A percentile compares a stretch with the other conserved stretches of the same genome.
Evolutionary conservation across 2,113 vertebrate genomes (phyloP).

Genomic region (Empidonax traillii): DNA sequence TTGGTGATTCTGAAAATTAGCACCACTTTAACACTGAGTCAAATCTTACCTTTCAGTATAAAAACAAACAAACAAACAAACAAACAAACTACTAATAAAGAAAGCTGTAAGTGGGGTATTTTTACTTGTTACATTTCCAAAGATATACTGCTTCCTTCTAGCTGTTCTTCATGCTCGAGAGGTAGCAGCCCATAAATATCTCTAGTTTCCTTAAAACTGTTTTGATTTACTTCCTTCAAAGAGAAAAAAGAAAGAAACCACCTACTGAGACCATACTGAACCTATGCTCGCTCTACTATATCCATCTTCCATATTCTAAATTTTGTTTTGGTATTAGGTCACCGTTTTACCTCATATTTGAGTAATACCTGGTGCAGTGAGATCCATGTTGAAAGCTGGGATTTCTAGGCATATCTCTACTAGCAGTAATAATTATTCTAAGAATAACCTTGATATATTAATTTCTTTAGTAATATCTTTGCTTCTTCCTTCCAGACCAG

Average conservation of each 20-base stretch:
- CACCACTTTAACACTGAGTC: background rate
- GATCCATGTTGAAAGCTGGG: background rate
- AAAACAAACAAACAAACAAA: background rate
- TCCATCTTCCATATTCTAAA: background rate
- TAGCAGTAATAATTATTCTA: background rate
- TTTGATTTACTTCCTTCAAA: conserved; percentile 36
- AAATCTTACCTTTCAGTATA: background rate
- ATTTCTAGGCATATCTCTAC: background rate
- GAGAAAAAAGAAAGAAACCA: conserved; percentile 1
- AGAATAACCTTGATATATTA: background rate
- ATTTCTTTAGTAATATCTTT: background rate
- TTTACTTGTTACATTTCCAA: background rate
- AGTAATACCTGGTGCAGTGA: background rate
- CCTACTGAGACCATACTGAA: background rate
- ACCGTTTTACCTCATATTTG: background rate
- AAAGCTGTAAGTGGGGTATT: background rate
- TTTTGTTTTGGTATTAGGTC: background rate
- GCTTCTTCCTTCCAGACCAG: background rate
- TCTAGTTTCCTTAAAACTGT: background rate
- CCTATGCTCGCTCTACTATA: background rate
- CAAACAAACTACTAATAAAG: background rate
- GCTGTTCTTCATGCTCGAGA: background rate
- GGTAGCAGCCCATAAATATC: conserved; percentile 22
- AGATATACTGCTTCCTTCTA: conserved; percentile 15
- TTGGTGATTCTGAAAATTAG: background rate